Evolutionary conservation across 2,888 invertebrate genomes (phyloP).

Genomic region (Tineola bisselliella): DNA sequence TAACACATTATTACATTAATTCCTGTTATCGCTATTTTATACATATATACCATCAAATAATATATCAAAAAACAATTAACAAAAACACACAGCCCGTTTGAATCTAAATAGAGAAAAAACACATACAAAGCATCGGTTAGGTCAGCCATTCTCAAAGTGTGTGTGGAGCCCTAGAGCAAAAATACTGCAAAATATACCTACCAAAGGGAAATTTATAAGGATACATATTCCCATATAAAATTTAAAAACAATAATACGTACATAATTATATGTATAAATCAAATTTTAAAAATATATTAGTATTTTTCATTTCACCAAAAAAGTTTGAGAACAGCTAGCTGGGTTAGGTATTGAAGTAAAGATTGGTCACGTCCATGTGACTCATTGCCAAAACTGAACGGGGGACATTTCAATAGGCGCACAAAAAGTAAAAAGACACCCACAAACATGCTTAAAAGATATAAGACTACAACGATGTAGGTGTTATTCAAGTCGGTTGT

Average conservation of each 20-base stretch:
- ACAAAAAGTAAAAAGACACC: slow-evolving; percentile 1
- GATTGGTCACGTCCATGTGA: not conserved
- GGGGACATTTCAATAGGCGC: not conserved
- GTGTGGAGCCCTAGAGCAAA: no score
- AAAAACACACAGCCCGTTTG: not conserved
- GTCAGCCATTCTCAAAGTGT: no score
- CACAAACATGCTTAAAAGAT: not conserved
- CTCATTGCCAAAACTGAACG: not conserved
- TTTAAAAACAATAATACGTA: no score
- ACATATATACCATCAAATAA: not conserved
- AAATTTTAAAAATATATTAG: no score
- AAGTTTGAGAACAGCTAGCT: no score
- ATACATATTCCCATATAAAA: no score
- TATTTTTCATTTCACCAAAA: no score
- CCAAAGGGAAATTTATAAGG: no score
- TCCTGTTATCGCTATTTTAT: not conserved
- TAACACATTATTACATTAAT: not conserved
- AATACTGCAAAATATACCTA: no score
- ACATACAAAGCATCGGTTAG: not conserved
- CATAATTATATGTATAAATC: no score
- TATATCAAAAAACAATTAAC: no score
- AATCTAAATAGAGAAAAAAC: not conserved
- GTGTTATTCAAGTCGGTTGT: not conserved
- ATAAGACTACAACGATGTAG: not conserved
- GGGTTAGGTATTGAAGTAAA: not conserved